Evolutionary conservation across 2,888 invertebrate species (phyloP).

Genomic region (Molanna angustata): DNA sequence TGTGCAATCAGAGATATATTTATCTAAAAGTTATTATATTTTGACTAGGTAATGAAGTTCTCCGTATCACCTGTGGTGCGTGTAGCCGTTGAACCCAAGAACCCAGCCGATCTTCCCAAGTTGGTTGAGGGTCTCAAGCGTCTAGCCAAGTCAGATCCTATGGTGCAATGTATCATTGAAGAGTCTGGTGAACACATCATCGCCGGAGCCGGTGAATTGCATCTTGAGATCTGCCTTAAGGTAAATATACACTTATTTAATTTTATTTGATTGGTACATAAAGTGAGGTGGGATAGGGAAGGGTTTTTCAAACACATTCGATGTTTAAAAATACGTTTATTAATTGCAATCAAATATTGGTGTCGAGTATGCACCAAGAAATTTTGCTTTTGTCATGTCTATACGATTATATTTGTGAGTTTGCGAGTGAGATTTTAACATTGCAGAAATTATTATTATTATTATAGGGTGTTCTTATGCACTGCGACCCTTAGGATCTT

Average conservation of each 20-base stretch:
- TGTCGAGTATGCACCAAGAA: too few relatives aligned
- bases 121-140: conserved; percentile 98
- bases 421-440: too few relatives aligned
- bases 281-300: not conserved
- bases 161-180: conserved; percentile 99
- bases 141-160: conserved; percentile 99
- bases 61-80: conserved; percentile 99
- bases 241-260: conserved; percentile 36
- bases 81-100: conserved; percentile 99
- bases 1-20: too few relatives aligned
- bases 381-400: too few relatives aligned
- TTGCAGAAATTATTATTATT: too few relatives aligned
- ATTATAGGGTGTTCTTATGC: too few relatives aligned
- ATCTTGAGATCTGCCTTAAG: conserved; percentile 99
- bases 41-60: conserved; percentile 94
- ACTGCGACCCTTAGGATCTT: too few relatives aligned
- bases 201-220: conserved; percentile 98
- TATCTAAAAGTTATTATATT: too few relatives aligned
- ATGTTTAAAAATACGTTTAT: not conserved
- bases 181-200: conserved; percentile 99
- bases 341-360: too few relatives aligned
- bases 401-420: too few relatives aligned
- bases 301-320: too few relatives aligned
- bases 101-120: conserved; percentile 98
- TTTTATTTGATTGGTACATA: not conserved